Base-by-base conservation (phyloP, 2,113 vertebrate species). In the Dipodomys merriami region DNA sequence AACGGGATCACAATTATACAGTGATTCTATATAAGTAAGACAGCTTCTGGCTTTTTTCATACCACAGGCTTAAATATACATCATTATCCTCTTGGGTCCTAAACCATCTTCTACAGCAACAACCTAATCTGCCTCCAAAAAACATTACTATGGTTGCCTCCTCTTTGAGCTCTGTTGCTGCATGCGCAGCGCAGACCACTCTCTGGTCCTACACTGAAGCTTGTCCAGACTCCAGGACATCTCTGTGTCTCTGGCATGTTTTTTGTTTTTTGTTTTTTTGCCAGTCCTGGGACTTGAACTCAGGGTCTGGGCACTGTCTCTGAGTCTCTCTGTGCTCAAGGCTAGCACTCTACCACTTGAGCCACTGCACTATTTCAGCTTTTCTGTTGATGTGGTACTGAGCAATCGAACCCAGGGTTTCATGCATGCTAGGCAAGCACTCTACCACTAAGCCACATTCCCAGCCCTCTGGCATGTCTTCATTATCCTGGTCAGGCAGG, bases 141-240 rank as follows among this genome's bases (percentile, higher is more conserved):
- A 91, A 77, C 68, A 69, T 7, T 27, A 12, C 29, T 29, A 20
- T 23, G 20, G 6, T 6, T 10, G 18, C 44, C 76, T 73, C 44
- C n/a, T 82, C 57, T n/a, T 29, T 6, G 49, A 86, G 57, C 44
- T 83, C 44, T 0, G 29, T 23, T 33, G 33, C 25, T 4, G 3
- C 65, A 29, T 1, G 30, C n/a, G 39, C 16, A 39, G 91, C 67
- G 23, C 46, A n/a, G 44, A 27, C 25, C 46, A 16, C 87, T 30
- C 57, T 19, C 80, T 20, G 72, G 80, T 53, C 30, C 69, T 11
- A 6, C 0, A 4, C 23, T 72, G 60, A 35, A 77, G 72, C 78
- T n/a, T 53, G 49, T 11, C 5, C 0, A 0, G 5, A 7, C 0
- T 7, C 49, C 0, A 29, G 62, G 10, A 6, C 49, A 49, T 49